Evolutionary conservation across 2,888 invertebrate species (phyloP), one percentile per base, ranked within the genome.

Genomic region (Syritta pipiens): DNA sequence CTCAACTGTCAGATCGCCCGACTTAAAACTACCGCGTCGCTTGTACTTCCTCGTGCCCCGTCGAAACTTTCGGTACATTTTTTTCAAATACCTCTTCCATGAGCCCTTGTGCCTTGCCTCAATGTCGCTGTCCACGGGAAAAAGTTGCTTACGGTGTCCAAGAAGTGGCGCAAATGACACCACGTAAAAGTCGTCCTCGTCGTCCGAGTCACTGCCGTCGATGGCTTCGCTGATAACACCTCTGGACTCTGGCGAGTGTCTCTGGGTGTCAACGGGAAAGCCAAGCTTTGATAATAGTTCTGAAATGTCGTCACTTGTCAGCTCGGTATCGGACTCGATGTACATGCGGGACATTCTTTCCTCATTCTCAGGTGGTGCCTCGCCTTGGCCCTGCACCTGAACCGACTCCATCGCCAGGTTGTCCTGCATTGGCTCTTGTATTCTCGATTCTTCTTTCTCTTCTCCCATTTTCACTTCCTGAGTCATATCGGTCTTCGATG

Each of bases 61-160:
- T 14, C 74, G 79, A 19, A 74, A 62, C 55, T 74, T 72, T 57
- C 74, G 74, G 20, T 42, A 51, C 30, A 74, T 62, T 46, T 32
- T 74, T 3, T 74, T 74, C 4, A 74, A 40, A 42, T 74, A 79
- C 46, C 10, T 60, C 20, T 79, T 57, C 62, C 62, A 49, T 26
- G 74, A 57, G 4, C 40, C 57, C 14, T 40, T 68, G 26, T 28
- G 26, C 14, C 76, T 62, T 5, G 35, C 76, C 49, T 76, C 69
- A 30, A 49, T 55, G 46, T 35, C 40, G 14, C 62, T 32, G 12
- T 76, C 57, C 2, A 68, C 53, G 6, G 46, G 22, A 26, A 60
- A 30, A 9, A 75, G 14, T 32, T 67, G 7, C 46, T 67, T 55
- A 10, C 20, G 53, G 22, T 59, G n/a, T n/a, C 44, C 51, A 37